Percentiles rank a stretch among this genome's conserved stretches.
phyloP scores from a whole-genome alignment of 2,888 invertebrate genomes.

The Melipona bicolor region DNA sequence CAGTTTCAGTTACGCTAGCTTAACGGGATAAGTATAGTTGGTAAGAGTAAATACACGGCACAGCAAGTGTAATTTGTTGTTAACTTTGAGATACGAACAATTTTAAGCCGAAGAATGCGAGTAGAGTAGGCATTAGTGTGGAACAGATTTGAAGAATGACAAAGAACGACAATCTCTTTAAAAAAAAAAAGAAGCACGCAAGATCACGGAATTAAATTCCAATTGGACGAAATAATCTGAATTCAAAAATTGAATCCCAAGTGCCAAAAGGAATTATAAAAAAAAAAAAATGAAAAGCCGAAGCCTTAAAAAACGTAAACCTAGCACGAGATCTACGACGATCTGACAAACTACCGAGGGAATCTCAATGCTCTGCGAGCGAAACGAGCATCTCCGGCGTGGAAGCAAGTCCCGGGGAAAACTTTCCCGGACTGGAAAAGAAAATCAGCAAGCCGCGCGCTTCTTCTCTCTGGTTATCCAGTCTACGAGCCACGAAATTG shows the following conservation, averaged over 20 bases:
- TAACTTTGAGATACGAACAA: not conserved
- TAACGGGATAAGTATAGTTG: not conserved
- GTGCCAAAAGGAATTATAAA: no score
- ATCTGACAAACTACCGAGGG: not conserved
- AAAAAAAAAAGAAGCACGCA: rapidly evolving
- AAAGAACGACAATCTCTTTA: not conserved
- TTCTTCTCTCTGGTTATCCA: slow-evolving; percentile 9
- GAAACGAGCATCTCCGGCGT: slow-evolving; percentile 2
- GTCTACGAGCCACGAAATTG: slow-evolving; percentile 41
- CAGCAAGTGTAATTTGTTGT: not conserved
- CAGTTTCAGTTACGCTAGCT: not conserved
- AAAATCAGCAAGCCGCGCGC: not conserved
- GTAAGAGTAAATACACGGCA: not conserved
- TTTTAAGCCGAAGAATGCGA: not conserved
- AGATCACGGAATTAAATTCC: not conserved
- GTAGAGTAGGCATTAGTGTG: no score
- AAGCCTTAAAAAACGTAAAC: not conserved
- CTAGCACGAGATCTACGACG: not conserved
- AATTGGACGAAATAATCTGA: no score
- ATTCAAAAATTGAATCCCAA: not conserved
- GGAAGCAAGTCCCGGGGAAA: not conserved
- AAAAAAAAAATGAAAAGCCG: no score
- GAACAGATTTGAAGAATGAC: no score
- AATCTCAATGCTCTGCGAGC: not conserved
- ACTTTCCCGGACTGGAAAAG: not conserved